Evolutionary conservation across 2,888 invertebrate species (phyloP).

Genomic region (Chrysotoxum bicinctum): DNA sequence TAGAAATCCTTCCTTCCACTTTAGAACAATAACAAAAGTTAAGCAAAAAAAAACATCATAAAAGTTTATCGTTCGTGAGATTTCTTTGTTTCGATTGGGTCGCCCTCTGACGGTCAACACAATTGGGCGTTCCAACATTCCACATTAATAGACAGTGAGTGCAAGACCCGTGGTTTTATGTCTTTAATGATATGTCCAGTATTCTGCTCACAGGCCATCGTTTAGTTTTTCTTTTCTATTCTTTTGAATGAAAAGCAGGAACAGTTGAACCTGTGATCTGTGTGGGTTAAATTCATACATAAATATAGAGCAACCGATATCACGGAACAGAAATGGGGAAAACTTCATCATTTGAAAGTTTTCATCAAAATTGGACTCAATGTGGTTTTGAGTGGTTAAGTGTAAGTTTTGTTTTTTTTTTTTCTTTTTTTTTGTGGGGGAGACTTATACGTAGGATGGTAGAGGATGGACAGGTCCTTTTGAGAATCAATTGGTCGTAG

Average conservation of each 20-base stretch:
- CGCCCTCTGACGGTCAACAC: slow-evolving; percentile 20
- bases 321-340: slow-evolving; percentile 54
- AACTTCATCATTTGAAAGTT: slow-evolving; percentile 66
- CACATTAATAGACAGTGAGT: slow-evolving; percentile 3
- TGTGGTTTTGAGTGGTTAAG: slow-evolving; percentile 1
- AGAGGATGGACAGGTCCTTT: slow-evolving; percentile 24
- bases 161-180: slow-evolving; percentile 15
- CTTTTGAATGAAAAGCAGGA: not conserved
- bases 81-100: slow-evolving; percentile 30
- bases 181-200: slow-evolving; percentile 62
- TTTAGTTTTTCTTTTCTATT: slow-evolving; percentile 35
- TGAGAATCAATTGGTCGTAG: slow-evolving; percentile 61
- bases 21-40: slow-evolving; percentile 54
- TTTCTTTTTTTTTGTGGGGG: not conserved
- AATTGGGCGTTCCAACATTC: slow-evolving; percentile 21
- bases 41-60: slow-evolving; percentile 8
- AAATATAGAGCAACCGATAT: not conserved
- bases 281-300: not conserved
- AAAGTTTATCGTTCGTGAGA: slow-evolving; percentile 28
- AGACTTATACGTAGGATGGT: not conserved
- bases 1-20: slow-evolving; percentile 49
- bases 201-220: slow-evolving; percentile 68
- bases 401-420: not conserved
- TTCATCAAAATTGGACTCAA: slow-evolving; percentile 48
- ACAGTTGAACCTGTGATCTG: not conserved